Conservation (phyloP, 2,113 vertebrate species). For the Dicentrarchus labrax region DNA sequence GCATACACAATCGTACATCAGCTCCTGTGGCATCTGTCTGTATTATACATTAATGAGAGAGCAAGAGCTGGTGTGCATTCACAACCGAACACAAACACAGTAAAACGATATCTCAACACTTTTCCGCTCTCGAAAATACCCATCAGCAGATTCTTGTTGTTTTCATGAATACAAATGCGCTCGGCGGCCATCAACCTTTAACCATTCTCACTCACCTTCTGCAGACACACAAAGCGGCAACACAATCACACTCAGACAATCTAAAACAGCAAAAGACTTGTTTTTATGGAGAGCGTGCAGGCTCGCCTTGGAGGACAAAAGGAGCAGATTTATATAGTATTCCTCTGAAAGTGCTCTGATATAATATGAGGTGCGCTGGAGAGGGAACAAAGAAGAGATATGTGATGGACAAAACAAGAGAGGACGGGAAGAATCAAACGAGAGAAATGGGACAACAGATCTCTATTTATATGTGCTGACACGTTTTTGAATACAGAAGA, state of each 20-base stretch:
- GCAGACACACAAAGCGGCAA: background rate
- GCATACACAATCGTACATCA: background rate
- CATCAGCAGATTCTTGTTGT: slow-evolving; percentile 22
- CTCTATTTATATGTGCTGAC: too few species aligned
- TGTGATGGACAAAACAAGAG: background rate
- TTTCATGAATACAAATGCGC: slow-evolving; percentile 46
- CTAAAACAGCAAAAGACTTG: too few species aligned
- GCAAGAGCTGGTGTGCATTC: background rate
- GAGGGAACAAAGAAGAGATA: slow-evolving; percentile 2
- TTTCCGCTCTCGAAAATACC: background rate
- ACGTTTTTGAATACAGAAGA: too few species aligned
- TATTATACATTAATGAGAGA: slow-evolving; percentile 33
- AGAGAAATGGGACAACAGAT: background rate
- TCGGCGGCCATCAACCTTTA: background rate
- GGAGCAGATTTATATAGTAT: background rate
- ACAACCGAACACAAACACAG: slow-evolving; percentile 21
- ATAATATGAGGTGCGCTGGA: background rate
- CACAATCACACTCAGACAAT: background rate
- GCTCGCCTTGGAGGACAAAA: slow-evolving; percentile 1
- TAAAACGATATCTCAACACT: slow-evolving; percentile 27
- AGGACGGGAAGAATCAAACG: background rate
- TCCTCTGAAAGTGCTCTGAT: background rate
- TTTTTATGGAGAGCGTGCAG: background rate
- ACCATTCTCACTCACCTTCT: background rate
- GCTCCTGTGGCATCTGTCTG: slow-evolving; percentile 15